Evolutionary conservation across 2,797 vertebrate species (phyloP).

Genomic region (Apodemus agrarius): DNA sequence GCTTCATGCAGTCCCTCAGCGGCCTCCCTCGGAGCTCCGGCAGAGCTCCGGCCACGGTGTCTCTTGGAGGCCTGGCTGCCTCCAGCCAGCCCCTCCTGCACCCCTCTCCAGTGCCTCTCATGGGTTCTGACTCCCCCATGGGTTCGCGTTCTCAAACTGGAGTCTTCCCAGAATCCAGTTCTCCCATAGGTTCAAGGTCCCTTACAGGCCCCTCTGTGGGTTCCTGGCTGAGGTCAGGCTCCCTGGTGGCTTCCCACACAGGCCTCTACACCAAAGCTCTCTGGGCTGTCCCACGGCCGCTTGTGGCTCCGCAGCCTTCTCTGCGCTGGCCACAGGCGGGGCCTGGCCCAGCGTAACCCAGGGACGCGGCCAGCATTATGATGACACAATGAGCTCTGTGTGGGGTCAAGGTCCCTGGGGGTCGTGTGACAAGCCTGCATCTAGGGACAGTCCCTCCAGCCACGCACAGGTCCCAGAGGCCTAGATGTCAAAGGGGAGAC

Average conservation of each 20-base stretch:
- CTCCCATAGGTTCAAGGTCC: background rate
- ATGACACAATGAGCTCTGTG: conserved; percentile 32
- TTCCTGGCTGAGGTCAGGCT: background rate
- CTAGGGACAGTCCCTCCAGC: too few relatives aligned
- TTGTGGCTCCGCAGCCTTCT: rapidly evolving
- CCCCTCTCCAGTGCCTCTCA: background rate
- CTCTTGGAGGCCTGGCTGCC: background rate
- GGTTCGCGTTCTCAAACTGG: background rate
- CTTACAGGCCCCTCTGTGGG: background rate
- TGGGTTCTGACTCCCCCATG: background rate
- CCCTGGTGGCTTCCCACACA: background rate
- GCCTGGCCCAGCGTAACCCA: rapidly evolving
- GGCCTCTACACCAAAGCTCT: background rate
- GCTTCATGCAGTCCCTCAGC: background rate
- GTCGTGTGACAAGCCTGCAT: rapidly evolving
- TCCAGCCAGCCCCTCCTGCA: too few relatives aligned
- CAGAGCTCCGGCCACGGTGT: rapidly evolving
- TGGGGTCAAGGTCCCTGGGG: background rate
- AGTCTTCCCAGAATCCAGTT: too few relatives aligned
- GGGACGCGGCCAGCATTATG: background rate
- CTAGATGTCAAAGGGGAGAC: too few relatives aligned
- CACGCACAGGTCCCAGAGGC: rapidly evolving
- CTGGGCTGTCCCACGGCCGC: background rate
- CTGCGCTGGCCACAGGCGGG: background rate
- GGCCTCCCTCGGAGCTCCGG: background rate